These are phyloP conservation scores for Valencia hispanica DNA, from an alignment of 2,797 vertebrate species.

Conservation along the genomic window DNA sequence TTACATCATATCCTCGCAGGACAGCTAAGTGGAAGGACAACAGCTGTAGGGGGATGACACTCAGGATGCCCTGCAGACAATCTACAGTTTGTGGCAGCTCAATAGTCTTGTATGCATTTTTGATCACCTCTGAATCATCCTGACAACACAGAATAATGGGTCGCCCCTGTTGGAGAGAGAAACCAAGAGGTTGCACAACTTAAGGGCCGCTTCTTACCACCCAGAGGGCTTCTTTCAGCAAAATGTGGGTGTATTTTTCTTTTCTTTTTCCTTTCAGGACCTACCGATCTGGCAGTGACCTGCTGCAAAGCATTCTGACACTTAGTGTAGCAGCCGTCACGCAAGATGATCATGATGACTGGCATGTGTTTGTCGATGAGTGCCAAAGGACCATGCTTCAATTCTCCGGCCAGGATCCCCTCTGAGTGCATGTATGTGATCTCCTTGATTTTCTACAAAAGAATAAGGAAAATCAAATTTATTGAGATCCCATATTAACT, in stretches of 20 bases:
- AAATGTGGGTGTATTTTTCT: not conserved
- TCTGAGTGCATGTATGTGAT: constrained; percentile 99
- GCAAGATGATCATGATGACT: constrained; percentile 97
- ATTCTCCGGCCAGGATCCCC: constrained; percentile 94
- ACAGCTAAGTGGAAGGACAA: constrained; percentile 96
- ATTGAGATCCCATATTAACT: not conserved
- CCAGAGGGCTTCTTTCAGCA: not conserved
- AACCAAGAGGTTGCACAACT: not conserved
- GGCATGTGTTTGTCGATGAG: constrained; percentile 95
- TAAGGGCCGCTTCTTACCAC: not conserved
- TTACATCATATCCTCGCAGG: constrained; percentile 92
- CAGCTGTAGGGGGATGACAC: constrained; percentile 93
- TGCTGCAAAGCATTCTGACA: constrained; percentile 96
- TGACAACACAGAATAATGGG: constrained; percentile 93
- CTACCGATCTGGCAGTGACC: constrained; percentile 91
- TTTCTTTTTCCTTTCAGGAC: constrained; percentile 16
- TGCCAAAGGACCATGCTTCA: constrained; percentile 94
- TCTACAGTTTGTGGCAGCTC: constrained; percentile 94
- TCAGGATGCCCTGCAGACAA: constrained; percentile 94
- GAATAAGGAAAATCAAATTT: not conserved
- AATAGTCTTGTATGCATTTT: constrained; percentile 90
- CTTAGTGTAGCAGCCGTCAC: constrained; percentile 91
- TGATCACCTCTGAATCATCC: constrained; percentile 87
- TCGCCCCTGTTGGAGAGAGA: constrained; percentile 82
- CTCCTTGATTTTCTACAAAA: constrained; percentile 93